phyloP scores from a whole-genome alignment of 2,888 invertebrate genomes.

The Gandaritis pyraliata region DNA sequence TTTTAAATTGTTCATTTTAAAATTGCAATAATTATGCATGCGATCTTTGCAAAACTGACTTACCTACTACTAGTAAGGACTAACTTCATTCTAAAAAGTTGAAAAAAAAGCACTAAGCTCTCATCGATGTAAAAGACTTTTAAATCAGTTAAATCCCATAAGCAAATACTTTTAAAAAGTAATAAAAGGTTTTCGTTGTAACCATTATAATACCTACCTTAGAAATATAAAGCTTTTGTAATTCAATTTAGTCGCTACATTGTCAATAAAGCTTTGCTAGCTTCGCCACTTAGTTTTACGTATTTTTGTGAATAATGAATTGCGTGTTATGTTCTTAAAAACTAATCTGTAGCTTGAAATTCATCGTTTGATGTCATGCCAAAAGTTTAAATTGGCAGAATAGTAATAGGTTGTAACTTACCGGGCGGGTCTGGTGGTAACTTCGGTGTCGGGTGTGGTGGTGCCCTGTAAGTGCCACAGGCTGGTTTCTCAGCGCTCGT shows the following conservation, averaged over 20 bases:
- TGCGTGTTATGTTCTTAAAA: not conserved
- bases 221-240: slow-evolving; percentile 18
- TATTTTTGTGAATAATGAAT: too few species aligned
- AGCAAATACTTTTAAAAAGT: slow-evolving; percentile 15
- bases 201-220: slow-evolving; percentile 5
- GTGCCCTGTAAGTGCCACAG: slow-evolving; percentile 76
- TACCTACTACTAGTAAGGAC: too few species aligned
- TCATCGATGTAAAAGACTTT: slow-evolving; percentile 16
- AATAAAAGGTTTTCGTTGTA: slow-evolving; percentile 32
- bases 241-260: slow-evolving; percentile 15
- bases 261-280: slow-evolving; percentile 8
- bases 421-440: slow-evolving; percentile 79
- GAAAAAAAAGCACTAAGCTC: too few species aligned
- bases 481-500: slow-evolving; percentile 71
- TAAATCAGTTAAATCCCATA: slow-evolving; percentile 23
- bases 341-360: too few species aligned
- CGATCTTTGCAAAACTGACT: too few species aligned
- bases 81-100: too few species aligned
- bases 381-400: too few species aligned
- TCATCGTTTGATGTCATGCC: too few species aligned
- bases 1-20: too few species aligned
- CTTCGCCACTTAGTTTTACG: not conserved
- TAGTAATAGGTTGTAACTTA: too few species aligned
- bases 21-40: too few species aligned
- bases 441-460: slow-evolving; percentile 73